Conservation (phyloP, 64 coral and sea anemone genomes). For the Montipora efflorescens region DNA sequence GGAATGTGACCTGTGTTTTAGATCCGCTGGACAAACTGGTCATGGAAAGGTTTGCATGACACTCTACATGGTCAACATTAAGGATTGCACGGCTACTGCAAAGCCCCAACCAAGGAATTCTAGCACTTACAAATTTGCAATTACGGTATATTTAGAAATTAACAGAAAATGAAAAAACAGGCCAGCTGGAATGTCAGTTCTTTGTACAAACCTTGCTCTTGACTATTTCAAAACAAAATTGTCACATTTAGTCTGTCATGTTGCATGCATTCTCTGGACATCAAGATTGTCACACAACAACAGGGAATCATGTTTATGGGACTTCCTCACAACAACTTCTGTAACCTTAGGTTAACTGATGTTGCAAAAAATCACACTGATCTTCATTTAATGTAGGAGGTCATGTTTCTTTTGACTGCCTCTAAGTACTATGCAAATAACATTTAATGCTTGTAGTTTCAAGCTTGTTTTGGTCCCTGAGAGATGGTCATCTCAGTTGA, state of each 20-base stretch:
- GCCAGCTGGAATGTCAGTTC: constrained; percentile 38
- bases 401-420: too few species aligned
- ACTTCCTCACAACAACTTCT: background rate
- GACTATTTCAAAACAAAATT: constrained; percentile 1
- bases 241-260: background rate
- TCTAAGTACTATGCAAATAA: too few species aligned
- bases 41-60: background rate
- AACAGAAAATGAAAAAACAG: constrained; percentile 22
- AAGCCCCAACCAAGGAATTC: background rate
- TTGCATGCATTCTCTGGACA: background rate
- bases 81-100: background rate
- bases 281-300: background rate
- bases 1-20: too few species aligned
- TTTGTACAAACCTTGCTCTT: constrained; percentile 24
- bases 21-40: too few species aligned
- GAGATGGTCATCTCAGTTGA: too few species aligned
- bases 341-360: too few species aligned
- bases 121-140: background rate
- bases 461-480: too few species aligned
- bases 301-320: background rate
- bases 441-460: too few species aligned
- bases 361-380: too few species aligned
- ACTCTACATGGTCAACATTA: background rate
- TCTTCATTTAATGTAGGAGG: too few species aligned
- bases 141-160: background rate